A percentile compares a stretch with the other conserved stretches of the same genome.
These are phyloP conservation scores for Etia nguti DNA, from an alignment of 2,113 vertebrate genomes.

Conservation along the genomic window DNA sequence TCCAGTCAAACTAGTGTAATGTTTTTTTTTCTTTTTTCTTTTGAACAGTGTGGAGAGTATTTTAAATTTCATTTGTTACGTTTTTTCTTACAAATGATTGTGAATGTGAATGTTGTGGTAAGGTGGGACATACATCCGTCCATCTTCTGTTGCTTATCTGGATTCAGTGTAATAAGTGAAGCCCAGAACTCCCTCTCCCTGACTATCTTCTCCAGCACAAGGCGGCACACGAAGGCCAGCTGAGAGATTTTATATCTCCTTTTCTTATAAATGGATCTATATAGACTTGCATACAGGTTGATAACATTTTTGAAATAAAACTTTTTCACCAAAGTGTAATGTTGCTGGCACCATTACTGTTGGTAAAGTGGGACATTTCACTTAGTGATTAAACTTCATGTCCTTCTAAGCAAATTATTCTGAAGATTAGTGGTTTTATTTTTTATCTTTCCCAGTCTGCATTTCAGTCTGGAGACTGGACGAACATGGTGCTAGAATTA, in stretches of 20 bases:
- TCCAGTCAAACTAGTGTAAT: neutral
- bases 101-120: neutral
- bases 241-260: neutral
- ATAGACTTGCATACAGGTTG: neutral
- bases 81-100: neutral
- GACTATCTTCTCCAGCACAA: neutral
- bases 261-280: neutral
- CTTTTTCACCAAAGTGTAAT: neutral
- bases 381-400: neutral
- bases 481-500: neutral
- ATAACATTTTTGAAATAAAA: neutral
- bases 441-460: neutral
- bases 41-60: neutral
- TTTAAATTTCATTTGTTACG: neutral
- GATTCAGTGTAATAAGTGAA: neutral
- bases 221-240: neutral
- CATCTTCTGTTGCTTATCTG: neutral
- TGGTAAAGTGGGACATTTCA: neutral
- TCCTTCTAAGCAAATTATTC: neutral
- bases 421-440: neutral
- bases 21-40: neutral
- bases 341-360: neutral
- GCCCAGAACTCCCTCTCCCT: neutral
- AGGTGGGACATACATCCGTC: neutral
- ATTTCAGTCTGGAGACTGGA: neutral